Percentiles rank a stretch among this genome's conserved stretches.
phyloP scores from a whole-genome alignment of 2,113 vertebrate species.

The Proteles cristata region DNA sequence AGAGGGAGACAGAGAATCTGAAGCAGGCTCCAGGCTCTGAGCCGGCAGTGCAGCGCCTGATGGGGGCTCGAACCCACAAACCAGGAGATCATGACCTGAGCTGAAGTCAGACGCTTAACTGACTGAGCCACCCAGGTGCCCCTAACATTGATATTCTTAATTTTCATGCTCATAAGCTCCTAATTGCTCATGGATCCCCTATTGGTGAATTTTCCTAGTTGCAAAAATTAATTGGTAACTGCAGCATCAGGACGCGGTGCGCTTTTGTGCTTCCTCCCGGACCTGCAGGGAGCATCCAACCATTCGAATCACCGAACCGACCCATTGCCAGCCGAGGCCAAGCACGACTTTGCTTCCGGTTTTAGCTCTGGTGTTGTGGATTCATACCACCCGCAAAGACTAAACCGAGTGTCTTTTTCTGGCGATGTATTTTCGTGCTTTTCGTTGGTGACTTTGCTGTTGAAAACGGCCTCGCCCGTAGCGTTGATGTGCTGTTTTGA shows the following conservation, averaged over 20 bases:
- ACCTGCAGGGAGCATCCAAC: no score
- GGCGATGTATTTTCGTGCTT: not conserved
- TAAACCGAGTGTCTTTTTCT: not conserved
- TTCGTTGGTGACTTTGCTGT: not conserved
- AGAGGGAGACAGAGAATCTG: not conserved
- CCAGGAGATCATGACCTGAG: not conserved
- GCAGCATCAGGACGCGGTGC: no score
- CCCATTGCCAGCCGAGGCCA: not conserved
- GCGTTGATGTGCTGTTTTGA: not conserved
- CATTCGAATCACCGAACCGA: accelerated
- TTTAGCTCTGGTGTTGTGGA: accelerated
- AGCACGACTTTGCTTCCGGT: accelerated
- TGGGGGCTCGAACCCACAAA: accelerated
- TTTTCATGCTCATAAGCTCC: not conserved
- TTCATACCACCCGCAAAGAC: not conserved
- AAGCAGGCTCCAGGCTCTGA: no score
- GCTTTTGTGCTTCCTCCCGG: not conserved
- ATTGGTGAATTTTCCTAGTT: not conserved
- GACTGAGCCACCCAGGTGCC: not conserved
- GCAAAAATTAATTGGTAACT: not conserved
- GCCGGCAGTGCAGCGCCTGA: accelerated
- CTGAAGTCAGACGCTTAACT: not conserved
- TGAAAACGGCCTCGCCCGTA: not conserved
- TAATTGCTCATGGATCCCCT: not conserved
- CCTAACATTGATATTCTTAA: not conserved